Evolutionary conservation across 1,140 invertebrate species (phyloP), one percentile per base, ranked within the genome.

Genomic region (Meloidogyne exigua): DNA sequence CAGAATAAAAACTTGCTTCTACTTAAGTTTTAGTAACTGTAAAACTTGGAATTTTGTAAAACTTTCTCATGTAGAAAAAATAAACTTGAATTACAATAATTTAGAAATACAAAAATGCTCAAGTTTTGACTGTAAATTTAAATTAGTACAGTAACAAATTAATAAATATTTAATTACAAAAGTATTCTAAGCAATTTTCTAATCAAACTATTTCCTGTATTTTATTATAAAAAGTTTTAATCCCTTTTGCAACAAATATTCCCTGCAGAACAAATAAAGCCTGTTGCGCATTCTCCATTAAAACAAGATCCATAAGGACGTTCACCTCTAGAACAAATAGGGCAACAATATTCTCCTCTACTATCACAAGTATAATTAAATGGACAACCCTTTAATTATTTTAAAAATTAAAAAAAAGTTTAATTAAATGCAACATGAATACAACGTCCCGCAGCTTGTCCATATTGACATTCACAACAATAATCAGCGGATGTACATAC

Each of bases 391-490:
- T 76, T 26, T 1, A 76, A 49, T 5, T 12, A 66, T n/a, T n/a
- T n/a, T n/a, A 70, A 11, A 70, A 71, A 57, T 71, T 49, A 2
- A 25, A 69, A 7, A 26, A 66, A 66, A 66, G 13, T 66, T 9
- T 21, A 13, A 42, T 21, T 57, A 70, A 15, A 15, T 18, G 5
- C 39, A n/a, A 76, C 75, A 76, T 67, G 42, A 23, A 36, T 42
- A 62, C 72, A 78, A 36, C 44, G 68, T 9, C 72, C 65, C 1
- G 72, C 49, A 18, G 65, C 68, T 32, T 78, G 76, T n/a, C 76
- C 76, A 39, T 74, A 77, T 10, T 21, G 73, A 62, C 76, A 78
- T 49, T 78, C 76, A 23, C 76, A 78, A 62, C 76, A 78, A 57
- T 76, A 78, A 57, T 76, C 67, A 3, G 76, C 76, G 15, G 76